Percentiles rank a stretch among this genome's conserved stretches.
phyloP scores from a whole-genome alignment of 2,113 vertebrate species.

The Ginglymostoma cirratum region DNA sequence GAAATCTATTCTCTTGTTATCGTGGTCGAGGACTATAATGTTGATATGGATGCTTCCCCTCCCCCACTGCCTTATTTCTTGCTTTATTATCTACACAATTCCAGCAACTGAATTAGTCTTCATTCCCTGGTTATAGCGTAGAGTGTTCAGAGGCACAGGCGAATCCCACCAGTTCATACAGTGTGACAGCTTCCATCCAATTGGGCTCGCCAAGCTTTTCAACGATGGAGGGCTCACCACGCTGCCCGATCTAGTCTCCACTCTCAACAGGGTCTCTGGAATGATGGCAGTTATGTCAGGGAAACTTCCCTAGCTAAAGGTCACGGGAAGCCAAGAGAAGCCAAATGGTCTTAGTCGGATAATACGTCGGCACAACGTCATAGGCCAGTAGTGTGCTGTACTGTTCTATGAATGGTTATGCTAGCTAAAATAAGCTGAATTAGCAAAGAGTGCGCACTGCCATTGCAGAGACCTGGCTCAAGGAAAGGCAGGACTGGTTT shows the following conservation, averaged over 20 bases:
- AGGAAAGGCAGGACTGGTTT: too few species aligned
- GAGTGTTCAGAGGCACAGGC: not conserved
- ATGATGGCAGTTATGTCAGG: not conserved
- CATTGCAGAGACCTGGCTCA: too few species aligned
- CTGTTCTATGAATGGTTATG: too few species aligned
- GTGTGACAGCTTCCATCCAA: not conserved
- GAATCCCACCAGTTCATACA: not conserved
- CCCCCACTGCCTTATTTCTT: not conserved
- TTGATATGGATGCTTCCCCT: not conserved
- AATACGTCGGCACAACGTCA: too few species aligned
- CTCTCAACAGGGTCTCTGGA: not conserved
- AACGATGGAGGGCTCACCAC: not conserved
- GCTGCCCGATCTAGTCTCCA: not conserved
- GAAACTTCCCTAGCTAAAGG: not conserved
- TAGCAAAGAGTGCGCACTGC: not conserved
- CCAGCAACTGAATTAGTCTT: not conserved
- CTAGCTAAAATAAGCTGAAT: not conserved
- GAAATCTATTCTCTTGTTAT: not conserved
- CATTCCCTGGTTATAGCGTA: not conserved
- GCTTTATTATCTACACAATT: not conserved
- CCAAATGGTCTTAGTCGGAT: too few species aligned
- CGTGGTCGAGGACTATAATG: not conserved
- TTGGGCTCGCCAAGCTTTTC: not conserved
- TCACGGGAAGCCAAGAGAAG: not conserved
- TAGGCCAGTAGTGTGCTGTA: too few species aligned